These are phyloP conservation scores for Drosophila simulans DNA, from an alignment of 1,140 invertebrate species.

Conservation along the genomic window DNA sequence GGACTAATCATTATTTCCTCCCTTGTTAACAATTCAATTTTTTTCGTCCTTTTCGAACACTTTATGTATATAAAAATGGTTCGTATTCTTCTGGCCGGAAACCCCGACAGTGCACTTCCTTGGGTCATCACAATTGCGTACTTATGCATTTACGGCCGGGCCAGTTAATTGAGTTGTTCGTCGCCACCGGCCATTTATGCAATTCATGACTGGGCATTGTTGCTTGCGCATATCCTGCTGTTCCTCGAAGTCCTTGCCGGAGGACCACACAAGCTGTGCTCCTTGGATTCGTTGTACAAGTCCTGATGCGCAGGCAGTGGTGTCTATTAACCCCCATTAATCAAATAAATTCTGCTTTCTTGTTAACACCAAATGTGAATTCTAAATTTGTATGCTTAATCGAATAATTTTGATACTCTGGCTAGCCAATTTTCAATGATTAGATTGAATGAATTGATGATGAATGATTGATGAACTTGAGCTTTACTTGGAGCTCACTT, in stretches of 20 bases:
- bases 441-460: no score
- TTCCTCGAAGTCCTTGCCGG: constrained; percentile 25
- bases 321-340: not conserved
- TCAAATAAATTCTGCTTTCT: not conserved
- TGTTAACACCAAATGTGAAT: not conserved
- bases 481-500: no score
- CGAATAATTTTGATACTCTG: not conserved
- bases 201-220: constrained; percentile 75
- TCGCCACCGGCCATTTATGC: constrained; percentile 58
- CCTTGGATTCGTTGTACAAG: constrained; percentile 5
- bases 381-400: not conserved
- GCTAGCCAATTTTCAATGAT: no score
- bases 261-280: constrained; percentile 62
- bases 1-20: constrained; percentile 22
- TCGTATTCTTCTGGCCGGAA: constrained; percentile 54
- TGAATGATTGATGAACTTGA: no score
- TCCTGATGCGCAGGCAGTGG: constrained; percentile 25
- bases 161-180: constrained; percentile 75
- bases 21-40: constrained; percentile 40
- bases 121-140: constrained; percentile 50
- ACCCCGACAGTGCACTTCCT: constrained; percentile 44
- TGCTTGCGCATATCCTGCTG: constrained; percentile 72
- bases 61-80: not conserved
- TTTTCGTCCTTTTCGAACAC: constrained; percentile 3
- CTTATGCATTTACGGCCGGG: constrained; percentile 52